A percentile compares a stretch with the other conserved stretches of the same genome.
These are phyloP conservation scores for Pyralis farinalis DNA, from an alignment of 2,888 invertebrate species.

Conservation along the genomic window DNA sequence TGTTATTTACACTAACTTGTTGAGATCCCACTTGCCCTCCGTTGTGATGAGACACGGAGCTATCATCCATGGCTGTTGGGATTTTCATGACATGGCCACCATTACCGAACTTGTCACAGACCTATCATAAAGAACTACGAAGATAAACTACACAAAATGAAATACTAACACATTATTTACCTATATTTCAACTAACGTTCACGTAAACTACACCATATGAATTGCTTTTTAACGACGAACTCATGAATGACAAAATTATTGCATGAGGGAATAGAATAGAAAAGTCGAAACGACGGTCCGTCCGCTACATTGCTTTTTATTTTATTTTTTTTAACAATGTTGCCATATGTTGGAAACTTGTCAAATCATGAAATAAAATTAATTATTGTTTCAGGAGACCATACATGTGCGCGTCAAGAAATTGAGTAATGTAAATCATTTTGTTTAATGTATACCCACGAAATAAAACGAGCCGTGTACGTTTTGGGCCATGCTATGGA, in stretches of 20 bases:
- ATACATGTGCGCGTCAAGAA: too few species aligned
- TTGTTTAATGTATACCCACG: too few species aligned
- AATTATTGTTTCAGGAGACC: too few species aligned
- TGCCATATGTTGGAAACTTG: conserved; percentile 31
- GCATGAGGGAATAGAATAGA: conserved; percentile 80
- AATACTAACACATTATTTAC: conserved; percentile 76
- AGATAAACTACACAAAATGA: conserved; percentile 61
- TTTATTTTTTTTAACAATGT: conserved; percentile 50
- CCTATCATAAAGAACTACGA: conserved; percentile 70
- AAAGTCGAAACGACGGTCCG: conserved; percentile 79
- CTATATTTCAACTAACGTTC: conserved; percentile 70
- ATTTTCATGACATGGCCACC: conserved; percentile 83
- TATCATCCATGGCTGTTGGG: conserved; percentile 82
- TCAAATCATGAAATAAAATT: too few species aligned
- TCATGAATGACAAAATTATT: conserved; percentile 80
- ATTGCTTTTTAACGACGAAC: conserved; percentile 70
- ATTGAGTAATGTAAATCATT: too few species aligned
- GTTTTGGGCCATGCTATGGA: too few species aligned
- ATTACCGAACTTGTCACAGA: conserved; percentile 81
- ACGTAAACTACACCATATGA: conserved; percentile 68
- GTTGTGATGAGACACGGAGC: conserved; percentile 82
- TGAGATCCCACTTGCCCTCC: conserved; percentile 81
- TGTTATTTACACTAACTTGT: conserved; percentile 80
- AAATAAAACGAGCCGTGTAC: too few species aligned
- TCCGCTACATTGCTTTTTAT: conserved; percentile 63